Base-by-base conservation (phyloP, 2,888 invertebrate genomes). In the Drosophila kokeensis region DNA sequence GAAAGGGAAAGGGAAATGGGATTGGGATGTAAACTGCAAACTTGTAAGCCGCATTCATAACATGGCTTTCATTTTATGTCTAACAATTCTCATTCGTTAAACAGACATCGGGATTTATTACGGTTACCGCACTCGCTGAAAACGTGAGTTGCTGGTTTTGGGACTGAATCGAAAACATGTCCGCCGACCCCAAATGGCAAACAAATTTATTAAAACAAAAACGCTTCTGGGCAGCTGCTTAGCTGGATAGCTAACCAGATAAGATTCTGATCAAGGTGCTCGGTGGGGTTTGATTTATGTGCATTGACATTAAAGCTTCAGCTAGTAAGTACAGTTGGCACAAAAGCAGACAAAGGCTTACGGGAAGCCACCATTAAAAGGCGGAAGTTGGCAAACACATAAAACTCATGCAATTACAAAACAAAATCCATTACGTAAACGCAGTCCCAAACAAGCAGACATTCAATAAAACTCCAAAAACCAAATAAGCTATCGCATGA, bases 401-500 rank as follows among this genome's bases (percentile, higher is more conserved):
- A 68, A 88, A 83, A 66, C 72, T 68, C 61, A 27, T 59, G 78
- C 89, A 89, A 79, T 83, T 86, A 79, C 75, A 70, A 66, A 78
- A 74, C 69, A 68, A 69, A 81, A 73, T 69, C 70, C 76, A 73
- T 73, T 73, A 78, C 70, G 73, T 69, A 73, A 62, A 73, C 73
- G 69, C 53, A 50, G 45, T 50, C 53, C 29, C 52, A 58, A 48
- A 42, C 48, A 40, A 42, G 34, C 29, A 53, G 58, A 57, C 70
- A 87, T 86, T 86, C 83, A 89, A 87, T 84, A 81, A 89, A 76
- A 69, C 69, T 73, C 69, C 27, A 70, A 81, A 76, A 81, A 76
- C 81, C 86, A 85, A 85, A 70, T 83, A 88, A 83, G 66, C 69
- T 24, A 13, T 24, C 50, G 57, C 57, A 49, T 42, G 32, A 27